Conservation (phyloP, 2,797 vertebrate species). For the Anableps anableps region DNA sequence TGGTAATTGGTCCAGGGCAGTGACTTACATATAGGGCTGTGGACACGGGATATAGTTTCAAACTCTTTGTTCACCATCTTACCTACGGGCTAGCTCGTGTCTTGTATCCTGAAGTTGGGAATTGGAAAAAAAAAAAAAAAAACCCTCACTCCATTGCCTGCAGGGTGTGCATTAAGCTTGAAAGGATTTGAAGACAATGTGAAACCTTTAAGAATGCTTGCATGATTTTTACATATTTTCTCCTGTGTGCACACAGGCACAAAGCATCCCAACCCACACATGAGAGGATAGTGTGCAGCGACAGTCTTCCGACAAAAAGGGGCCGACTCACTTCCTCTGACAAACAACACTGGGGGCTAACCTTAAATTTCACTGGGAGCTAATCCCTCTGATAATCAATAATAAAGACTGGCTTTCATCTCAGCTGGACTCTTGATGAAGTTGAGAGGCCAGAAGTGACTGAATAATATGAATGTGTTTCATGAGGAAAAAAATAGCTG, state of each 20-base stretch:
- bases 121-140: neutral
- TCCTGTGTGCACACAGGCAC: slow-evolving; percentile 17
- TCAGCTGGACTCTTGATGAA: slow-evolving; percentile 63
- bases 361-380: slow-evolving; percentile 64
- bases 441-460: slow-evolving; percentile 66
- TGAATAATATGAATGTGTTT: slow-evolving; percentile 57
- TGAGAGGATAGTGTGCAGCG: slow-evolving; percentile 62
- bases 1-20: slow-evolving; percentile 73
- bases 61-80: slow-evolving; percentile 64
- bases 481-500: slow-evolving; percentile 64
- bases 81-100: slow-evolving; percentile 41
- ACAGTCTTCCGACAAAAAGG: slow-evolving; percentile 62
- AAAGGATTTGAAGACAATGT: slow-evolving; percentile 20
- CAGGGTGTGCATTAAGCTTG: slow-evolving; percentile 2
- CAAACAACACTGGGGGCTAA: slow-evolving; percentile 55
- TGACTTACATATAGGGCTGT: slow-evolving; percentile 72
- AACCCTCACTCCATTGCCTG: neutral
- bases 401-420: slow-evolving; percentile 71
- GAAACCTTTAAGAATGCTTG: slow-evolving; percentile 14
- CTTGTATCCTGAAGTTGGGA: slow-evolving; percentile 30
- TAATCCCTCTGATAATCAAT: slow-evolving; percentile 81
- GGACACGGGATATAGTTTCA: slow-evolving; percentile 69
- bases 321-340: slow-evolving; percentile 51
- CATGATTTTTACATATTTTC: slow-evolving; percentile 43
- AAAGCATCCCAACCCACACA: slow-evolving; percentile 35